Evolutionary conservation across 2,888 invertebrate genomes (phyloP).

Genomic region (Alloplasta piceator): DNA sequence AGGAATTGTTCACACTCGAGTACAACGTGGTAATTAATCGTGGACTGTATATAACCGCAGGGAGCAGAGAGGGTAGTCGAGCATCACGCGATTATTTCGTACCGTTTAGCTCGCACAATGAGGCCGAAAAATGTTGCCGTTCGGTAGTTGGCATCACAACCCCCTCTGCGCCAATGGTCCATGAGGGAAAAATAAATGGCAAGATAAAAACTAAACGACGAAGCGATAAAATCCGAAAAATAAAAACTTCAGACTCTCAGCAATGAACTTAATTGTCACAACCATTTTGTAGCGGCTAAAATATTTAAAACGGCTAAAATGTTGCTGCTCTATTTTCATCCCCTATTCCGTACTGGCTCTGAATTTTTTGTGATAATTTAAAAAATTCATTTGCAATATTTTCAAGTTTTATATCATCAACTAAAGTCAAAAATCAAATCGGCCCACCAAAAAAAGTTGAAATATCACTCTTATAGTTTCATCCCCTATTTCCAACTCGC

Average conservation of each 20-base stretch:
- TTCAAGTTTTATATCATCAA: too few species aligned
- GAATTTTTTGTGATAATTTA: too few species aligned
- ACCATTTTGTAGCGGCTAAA: too few species aligned
- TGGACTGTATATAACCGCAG: slow-evolving; percentile 58
- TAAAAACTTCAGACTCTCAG: slow-evolving; percentile 66
- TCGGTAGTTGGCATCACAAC: not conserved
- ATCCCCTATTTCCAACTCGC: not conserved
- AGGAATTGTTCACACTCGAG: slow-evolving; percentile 65
- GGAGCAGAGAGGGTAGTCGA: slow-evolving; percentile 67
- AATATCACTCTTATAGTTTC: too few species aligned
- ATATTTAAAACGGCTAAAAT: too few species aligned
- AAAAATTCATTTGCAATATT: too few species aligned
- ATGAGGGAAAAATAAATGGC: slow-evolving; percentile 59
- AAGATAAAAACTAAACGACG: slow-evolving; percentile 62
- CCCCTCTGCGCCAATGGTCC: too few species aligned
- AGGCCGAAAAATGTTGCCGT: slow-evolving; percentile 41
- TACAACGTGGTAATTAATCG: slow-evolving; percentile 72
- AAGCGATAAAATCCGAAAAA: slow-evolving; percentile 15
- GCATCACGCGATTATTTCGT: slow-evolving; percentile 66
- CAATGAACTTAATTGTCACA: too few species aligned
- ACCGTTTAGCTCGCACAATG: slow-evolving; percentile 68
- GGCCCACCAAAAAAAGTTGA: too few species aligned
- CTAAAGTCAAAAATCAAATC: too few species aligned
- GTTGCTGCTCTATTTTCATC: too few species aligned
- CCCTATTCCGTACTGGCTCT: too few species aligned